Base-by-base conservation (phyloP, 2,888 invertebrate genomes). In the Calephelis perditalis region DNA sequence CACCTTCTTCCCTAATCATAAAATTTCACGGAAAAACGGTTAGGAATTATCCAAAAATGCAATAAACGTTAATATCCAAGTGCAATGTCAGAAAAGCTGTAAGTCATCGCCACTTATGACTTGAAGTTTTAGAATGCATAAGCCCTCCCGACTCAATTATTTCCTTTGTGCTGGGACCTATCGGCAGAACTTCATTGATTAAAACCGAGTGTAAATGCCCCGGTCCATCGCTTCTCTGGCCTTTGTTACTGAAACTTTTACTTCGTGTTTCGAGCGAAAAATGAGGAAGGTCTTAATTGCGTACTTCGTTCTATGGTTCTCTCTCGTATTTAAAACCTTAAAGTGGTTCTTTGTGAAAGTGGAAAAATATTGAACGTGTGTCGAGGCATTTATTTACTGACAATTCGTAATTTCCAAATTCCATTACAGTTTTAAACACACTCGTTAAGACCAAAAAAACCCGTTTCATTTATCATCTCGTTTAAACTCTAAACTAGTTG, bases 151-250 rank as follows among this genome's bases (percentile, higher is more conserved):
- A 55, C 80, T 83, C 82, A 83, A 86, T 84, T 82, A 86, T 82
- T 81, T 81, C 84, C 86, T 86, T 86, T 88, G 88, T 85, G 81
- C 71, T 70, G 68, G 75, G 73, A 75, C 74, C 76, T 75, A 78
- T 81, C 78, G 77, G 73, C 73, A 78, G 79, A 82, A 86, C 79
- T 85, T 81, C 84, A 84, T 86, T 87, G 86, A 88, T 88, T 88
- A 86, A 83, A 84, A 75, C 78, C 70, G 75, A 81, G 82, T 81
- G 81, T 79, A 79, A 84, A 83, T 82, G 79, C 76, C 74, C 65
- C 73, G 72, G 74, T 74, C 74, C 73, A 73, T 70, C 78, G 77
- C 77, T 72, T 74, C 66, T 67, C 52, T 3, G 35, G 52, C 52
- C 77, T 81, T 82, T 84, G 82, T 84, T 78, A 76, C 71, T 52